A percentile compares a stretch with the other conserved stretches of the same genome.
phyloP scores from a whole-genome alignment of 2,113 vertebrate species.

The Oreocharis arfaki region DNA sequence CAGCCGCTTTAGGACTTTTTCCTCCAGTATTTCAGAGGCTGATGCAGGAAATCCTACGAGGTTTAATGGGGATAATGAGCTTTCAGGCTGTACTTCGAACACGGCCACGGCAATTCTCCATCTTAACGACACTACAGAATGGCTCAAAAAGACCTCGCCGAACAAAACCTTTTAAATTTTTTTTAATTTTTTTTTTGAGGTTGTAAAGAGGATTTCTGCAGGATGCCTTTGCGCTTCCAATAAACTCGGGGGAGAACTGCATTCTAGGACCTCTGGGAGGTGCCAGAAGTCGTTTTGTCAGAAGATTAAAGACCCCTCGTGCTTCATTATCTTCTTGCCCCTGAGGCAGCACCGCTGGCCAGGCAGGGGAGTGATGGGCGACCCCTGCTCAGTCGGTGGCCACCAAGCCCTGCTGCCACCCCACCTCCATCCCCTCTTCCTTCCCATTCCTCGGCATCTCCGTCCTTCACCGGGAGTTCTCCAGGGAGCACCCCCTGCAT shows the following conservation, averaged over 20 bases:
- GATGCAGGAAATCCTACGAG: neutral
- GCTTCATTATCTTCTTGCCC: neutral
- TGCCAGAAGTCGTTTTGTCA: neutral
- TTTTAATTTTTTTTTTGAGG: neutral
- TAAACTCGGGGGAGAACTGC: neutral
- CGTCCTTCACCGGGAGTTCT: neutral
- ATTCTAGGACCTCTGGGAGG: neutral
- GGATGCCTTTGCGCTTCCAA: neutral
- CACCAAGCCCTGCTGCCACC: neutral
- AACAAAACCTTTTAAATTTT: neutral
- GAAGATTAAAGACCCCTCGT: neutral
- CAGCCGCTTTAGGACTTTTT: neutral
- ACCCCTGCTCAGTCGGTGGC: accelerated
- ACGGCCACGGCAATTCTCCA: neutral
- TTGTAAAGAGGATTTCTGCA: neutral
- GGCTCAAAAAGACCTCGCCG: neutral
- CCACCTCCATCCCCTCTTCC: neutral
- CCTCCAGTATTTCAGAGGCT: neutral
- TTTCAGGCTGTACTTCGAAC: neutral
- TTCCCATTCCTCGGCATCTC: neutral
- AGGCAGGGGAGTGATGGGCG: neutral
- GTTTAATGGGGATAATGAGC: neutral
- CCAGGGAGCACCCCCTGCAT: neutral
- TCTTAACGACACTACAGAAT: neutral
- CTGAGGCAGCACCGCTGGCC: neutral